phyloP scores from a whole-genome alignment of 2,113 vertebrate species.

The Anseranas semipalmata region DNA sequence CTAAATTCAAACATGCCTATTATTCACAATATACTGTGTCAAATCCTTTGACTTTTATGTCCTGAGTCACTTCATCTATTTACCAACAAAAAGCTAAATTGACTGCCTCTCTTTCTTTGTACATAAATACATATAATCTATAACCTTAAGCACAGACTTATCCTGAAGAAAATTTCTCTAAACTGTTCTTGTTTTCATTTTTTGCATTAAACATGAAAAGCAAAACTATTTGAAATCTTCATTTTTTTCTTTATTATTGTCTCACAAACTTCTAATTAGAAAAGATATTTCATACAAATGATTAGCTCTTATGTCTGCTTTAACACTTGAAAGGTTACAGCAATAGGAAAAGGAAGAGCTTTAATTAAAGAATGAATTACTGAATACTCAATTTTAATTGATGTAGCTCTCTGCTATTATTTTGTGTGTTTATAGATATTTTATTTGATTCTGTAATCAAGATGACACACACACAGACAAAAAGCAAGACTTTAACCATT shows the following conservation, averaged over 20 bases:
- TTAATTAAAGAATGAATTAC: conserved; percentile 84
- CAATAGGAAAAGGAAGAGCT: conserved; percentile 60
- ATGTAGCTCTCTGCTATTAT: conserved; percentile 69
- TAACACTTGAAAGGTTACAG: conserved; percentile 79
- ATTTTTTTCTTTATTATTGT: conserved; percentile 56
- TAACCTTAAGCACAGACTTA: not conserved
- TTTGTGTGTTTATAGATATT: conserved; percentile 77
- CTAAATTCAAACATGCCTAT: not conserved
- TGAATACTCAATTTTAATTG: conserved; percentile 77
- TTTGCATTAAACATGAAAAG: conserved; percentile 29
- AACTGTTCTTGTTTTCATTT: conserved; percentile 2
- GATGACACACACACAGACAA: conserved; percentile 38
- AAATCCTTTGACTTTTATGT: not conserved
- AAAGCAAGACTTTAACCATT: conserved; percentile 45
- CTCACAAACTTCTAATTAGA: conserved; percentile 72
- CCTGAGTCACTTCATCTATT: not conserved
- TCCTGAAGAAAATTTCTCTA: conserved; percentile 16
- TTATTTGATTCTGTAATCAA: conserved; percentile 73
- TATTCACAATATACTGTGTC: not conserved
- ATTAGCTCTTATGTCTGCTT: conserved; percentile 74
- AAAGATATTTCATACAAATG: conserved; percentile 70
- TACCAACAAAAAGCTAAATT: not conserved
- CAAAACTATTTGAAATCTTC: conserved; percentile 31
- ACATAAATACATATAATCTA: not conserved
- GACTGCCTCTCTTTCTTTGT: not conserved